Evolutionary conservation across 2,113 vertebrate genomes (phyloP), one percentile per base, ranked within the genome.

Genomic region (Cyrtonyx montezumae): DNA sequence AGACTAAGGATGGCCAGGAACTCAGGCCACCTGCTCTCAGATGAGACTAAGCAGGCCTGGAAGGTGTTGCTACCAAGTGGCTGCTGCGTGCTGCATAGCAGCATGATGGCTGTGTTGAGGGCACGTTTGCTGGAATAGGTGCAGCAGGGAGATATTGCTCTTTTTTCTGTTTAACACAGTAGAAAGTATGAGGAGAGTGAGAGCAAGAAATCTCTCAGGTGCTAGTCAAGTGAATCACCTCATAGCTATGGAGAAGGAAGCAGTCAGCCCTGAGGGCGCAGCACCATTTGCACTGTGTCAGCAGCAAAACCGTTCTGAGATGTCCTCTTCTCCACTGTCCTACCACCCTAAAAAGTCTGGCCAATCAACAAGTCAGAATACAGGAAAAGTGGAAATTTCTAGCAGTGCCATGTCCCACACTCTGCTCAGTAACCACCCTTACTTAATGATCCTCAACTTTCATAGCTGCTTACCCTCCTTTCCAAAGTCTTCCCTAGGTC

Each of bases 1-100:
- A 76, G 53, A 16, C 66, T n/a, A 40, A 79, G 40, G 74, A 71
- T 59, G 84, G 62, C 32, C 66, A 90, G 61, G n/a, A 94, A 45
- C 26, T 13, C 84, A 76, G 67, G 81, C 87, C 87, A 95, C 94
- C 87, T 74, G 76, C 70, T 82, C 0, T 0, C 66, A 0, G 43
- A 65, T 65, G 77, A 17, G 34, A 23, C 21, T 23, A 36, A 25
- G 43, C 23, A 68, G 84, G 14, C 36, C 61, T 70, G 69, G 91
- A 73, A 87, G 66, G 91, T 81, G 78, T 62, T 22, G 4, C 15
- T 4, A 28, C 68, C 7, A 6, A 74, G 45, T 0, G 0, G n/a
- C 68, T 88, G 51, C 8, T 37, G 43, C 13, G 28, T n/a, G 19
- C 25, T 55, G 28, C 18, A 49, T 56, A 28, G 34, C 37, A 3